Conservation (phyloP, 23 tunicate genomes). For the Halocynthia aurantium region DNA sequence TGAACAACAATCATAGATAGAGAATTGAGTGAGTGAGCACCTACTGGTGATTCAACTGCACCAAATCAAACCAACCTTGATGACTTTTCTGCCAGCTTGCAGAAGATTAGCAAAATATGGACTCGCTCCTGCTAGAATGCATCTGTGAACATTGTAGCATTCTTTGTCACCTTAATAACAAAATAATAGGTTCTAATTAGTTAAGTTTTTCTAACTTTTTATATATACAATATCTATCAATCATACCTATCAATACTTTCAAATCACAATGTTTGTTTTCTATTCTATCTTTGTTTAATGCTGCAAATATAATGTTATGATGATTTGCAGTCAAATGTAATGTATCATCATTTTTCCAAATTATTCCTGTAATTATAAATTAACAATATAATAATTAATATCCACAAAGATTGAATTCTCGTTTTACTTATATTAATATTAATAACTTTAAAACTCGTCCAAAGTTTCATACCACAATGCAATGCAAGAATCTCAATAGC, state of each 20-base stretch:
- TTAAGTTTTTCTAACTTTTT: not conserved
- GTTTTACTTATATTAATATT: too few species aligned
- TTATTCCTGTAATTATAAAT: constrained; percentile 2
- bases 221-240: not conserved
- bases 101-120: constrained; percentile 19
- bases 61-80: constrained; percentile 5
- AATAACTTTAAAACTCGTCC: too few species aligned
- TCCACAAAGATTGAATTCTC: not conserved
- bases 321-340: not conserved
- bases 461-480: not conserved
- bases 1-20: not conserved
- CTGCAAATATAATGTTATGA: not conserved
- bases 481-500: constrained; percentile 13
- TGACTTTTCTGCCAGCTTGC: constrained; percentile 8
- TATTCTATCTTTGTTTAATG: constrained; percentile 32
- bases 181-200: not conserved
- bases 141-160: constrained; percentile 20
- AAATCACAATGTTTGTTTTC: constrained; percentile 34
- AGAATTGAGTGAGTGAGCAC: too few species aligned
- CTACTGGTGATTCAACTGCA: not conserved
- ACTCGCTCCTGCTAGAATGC: constrained; percentile 27
- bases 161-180: constrained; percentile 16
- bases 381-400: not conserved
- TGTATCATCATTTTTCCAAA: not conserved
- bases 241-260: constrained; percentile 7